Conservation (phyloP, 2,797 vertebrate species). For the Channa striata region DNA sequence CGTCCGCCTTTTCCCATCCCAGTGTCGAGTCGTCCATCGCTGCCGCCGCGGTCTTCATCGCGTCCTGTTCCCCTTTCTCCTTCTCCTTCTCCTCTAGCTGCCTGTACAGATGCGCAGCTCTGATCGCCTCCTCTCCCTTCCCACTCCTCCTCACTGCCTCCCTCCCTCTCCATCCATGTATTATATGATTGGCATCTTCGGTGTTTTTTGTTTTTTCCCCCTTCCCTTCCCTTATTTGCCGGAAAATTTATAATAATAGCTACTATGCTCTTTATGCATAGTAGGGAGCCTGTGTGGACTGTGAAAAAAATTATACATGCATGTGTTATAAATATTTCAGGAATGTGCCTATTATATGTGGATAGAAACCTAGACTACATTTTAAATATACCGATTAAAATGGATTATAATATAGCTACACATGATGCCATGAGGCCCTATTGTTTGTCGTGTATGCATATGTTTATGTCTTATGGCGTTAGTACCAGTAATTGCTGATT, state of each 20-base stretch:
- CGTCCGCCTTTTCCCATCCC: constrained; percentile 50
- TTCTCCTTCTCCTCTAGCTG: constrained; percentile 47
- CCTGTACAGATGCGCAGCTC: constrained; percentile 77
- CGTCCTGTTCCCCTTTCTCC: constrained; percentile 61
- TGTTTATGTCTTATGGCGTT: too few species aligned
- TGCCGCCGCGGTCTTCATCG: constrained; percentile 61
- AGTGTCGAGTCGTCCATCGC: constrained; percentile 59
- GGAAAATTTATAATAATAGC: neutral
- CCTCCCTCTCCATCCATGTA: constrained; percentile 39
- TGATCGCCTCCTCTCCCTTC: constrained; percentile 47
- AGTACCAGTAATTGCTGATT: too few species aligned
- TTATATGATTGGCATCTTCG: constrained; percentile 45
- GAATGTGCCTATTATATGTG: neutral
- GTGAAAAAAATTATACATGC: neutral
- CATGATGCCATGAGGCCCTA: too few species aligned
- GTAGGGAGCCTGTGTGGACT: too few species aligned
- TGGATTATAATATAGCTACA: neutral
- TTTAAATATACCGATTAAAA: neutral
- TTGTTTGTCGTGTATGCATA: too few species aligned
- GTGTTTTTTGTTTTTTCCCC: too few species aligned
- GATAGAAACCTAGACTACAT: neutral
- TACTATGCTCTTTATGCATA: neutral
- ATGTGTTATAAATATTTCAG: neutral
- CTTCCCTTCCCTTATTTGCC: too few species aligned
- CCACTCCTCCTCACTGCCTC: constrained; percentile 23